A percentile compares a stretch with the other conserved stretches of the same genome.
Conservation (phyloP, 2,888 invertebrate genomes). For the Chrysolina americana region DNA sequence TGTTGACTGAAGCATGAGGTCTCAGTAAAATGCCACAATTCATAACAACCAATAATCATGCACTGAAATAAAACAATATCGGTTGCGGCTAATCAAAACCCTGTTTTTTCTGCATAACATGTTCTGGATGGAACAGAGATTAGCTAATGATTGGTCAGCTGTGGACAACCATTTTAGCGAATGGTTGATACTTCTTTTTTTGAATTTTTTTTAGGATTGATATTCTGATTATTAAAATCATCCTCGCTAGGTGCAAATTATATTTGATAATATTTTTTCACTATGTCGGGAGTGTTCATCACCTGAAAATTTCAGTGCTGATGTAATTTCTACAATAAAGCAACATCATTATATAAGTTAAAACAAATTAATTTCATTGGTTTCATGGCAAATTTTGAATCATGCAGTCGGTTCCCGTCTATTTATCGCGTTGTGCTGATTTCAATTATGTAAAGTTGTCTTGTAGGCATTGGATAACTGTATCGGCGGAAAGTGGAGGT, state of each 20-base stretch:
- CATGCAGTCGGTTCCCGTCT: conserved; percentile 15
- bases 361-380: background rate
- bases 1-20: background rate
- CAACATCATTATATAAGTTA: conserved; percentile 20
- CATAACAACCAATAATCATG: background rate
- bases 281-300: no score
- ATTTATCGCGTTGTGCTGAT: conserved; percentile 4
- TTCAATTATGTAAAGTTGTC: conserved; percentile 10
- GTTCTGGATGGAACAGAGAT: background rate
- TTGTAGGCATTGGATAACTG: background rate
- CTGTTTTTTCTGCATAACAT: background rate
- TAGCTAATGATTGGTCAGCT: no score
- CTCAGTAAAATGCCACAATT: background rate
- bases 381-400: conserved; percentile 16
- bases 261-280: no score
- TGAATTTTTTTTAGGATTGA: no score
- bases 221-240: no score
- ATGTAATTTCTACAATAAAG: background rate
- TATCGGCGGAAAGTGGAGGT: background rate
- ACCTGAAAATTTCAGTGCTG: no score
- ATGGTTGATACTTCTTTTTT: no score
- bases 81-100: background rate
- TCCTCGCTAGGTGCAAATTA: no score
- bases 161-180: no score
- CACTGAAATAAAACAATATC: background rate